Percentiles rank a stretch among this genome's conserved stretches.
phyloP scores from a whole-genome alignment of 2,888 invertebrate genomes.

The Theretra japonica region DNA sequence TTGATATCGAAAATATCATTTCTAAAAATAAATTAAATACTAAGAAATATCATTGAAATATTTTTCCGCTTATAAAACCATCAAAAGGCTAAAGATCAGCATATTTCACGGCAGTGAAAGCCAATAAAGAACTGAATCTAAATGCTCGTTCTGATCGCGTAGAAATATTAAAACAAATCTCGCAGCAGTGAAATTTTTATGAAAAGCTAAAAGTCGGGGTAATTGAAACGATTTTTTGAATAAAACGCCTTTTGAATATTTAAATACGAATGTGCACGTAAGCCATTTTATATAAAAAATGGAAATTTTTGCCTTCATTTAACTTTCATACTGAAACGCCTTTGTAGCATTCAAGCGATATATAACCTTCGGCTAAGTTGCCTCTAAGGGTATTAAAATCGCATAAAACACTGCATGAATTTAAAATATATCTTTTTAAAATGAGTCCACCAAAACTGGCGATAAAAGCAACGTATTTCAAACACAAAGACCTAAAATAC shows the following conservation, averaged over 20 bases:
- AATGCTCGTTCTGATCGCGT: neutral
- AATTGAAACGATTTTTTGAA: conserved; percentile 1
- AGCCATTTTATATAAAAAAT: neutral
- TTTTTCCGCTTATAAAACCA: neutral
- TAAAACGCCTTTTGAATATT: conserved; percentile 6
- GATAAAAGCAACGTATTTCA: no score
- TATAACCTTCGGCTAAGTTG: neutral
- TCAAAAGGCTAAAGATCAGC: neutral
- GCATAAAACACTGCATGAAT: no score
- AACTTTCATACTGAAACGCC: neutral
- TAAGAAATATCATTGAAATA: no score
- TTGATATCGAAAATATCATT: no score
- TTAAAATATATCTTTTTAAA: no score
- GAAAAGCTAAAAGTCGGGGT: conserved; percentile 16
- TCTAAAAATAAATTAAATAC: no score
- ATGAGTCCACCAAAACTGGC: no score
- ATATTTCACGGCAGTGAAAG: neutral
- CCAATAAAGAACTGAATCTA: neutral
- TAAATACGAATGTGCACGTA: conserved; percentile 6
- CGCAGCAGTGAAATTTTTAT: neutral
- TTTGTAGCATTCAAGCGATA: neutral
- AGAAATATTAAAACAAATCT: conserved; percentile 4
- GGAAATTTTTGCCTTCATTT: neutral
- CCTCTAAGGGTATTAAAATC: neutral
- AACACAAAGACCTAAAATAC: no score